Evolutionary conservation across 2,113 vertebrate genomes (phyloP).

Genomic region (Nothocercus julius): DNA sequence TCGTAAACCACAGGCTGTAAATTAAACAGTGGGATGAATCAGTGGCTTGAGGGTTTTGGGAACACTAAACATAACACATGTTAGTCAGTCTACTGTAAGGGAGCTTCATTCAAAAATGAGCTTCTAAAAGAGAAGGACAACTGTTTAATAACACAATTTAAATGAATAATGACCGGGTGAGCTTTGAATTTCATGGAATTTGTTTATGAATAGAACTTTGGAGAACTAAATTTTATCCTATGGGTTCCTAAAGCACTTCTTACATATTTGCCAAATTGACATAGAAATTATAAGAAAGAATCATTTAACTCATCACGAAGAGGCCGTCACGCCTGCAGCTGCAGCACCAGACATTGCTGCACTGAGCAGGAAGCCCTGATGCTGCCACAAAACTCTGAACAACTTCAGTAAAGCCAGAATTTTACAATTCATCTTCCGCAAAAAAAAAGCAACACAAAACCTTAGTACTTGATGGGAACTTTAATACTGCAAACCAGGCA

Average conservation of each 20-base stretch:
- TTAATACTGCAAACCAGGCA: not conserved
- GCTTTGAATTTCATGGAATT: not conserved
- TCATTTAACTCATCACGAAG: not conserved
- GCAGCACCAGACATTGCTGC: not conserved
- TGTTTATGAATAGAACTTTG: not conserved
- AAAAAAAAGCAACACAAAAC: not conserved
- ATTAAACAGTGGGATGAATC: conserved; percentile 49
- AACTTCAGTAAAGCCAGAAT: not conserved
- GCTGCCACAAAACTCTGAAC: not conserved
- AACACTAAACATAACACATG: conserved; percentile 34
- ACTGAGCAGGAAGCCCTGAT: not conserved
- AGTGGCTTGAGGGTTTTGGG: conserved; percentile 24
- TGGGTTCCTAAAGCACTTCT: not conserved
- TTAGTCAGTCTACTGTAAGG: not conserved
- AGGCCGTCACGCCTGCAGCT: fast-evolving
- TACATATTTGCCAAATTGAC: not conserved
- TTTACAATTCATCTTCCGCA: not conserved
- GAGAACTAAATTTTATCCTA: not conserved
- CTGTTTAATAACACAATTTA: not conserved
- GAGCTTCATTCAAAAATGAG: not conserved
- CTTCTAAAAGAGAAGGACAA: conserved; percentile 13
- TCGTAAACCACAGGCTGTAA: conserved; percentile 41
- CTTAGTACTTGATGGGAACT: not conserved
- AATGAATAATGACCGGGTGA: not conserved
- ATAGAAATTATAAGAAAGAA: not conserved